Base-by-base conservation (phyloP, 2,113 vertebrate genomes). In the Pristiophorus japonicus region DNA sequence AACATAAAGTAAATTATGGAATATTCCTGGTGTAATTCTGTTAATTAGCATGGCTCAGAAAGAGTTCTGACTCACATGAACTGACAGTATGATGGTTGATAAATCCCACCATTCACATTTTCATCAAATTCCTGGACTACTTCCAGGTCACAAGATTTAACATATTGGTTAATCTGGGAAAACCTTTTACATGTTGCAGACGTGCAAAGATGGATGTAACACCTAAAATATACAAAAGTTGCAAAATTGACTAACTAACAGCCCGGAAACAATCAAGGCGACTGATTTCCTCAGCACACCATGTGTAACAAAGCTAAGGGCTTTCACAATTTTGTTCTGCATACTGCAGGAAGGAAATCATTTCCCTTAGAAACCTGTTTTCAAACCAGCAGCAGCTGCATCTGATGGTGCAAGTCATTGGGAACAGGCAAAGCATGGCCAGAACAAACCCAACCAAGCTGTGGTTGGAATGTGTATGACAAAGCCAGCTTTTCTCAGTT, bases 291-390 rank as follows among this genome's bases (percentile, higher is more conserved):
- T 63, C 34, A 65, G 88, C 59, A 10, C 88, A 92, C 62, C 59
- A 92, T 92, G 16, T 63, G 88, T 92, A 63, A 92, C 88, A 92
- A 92, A 92, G 20, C 8, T 18, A 65, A 63, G 22, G 59, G 62
- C 20, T 92, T 91, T 92, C 65, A 18, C 59, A 63, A 38, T n/a
- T 92, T 92, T 63, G 88, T 92, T 92, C 88, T 92, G 88, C 88
- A 92, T 92, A 63, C 59, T 55, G 62, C 59, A 92, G 59, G 88
- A 63, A 92, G 16, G 88, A 92, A 65, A 92, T 92, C 59, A 92
- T 92, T 92, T 92, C 59, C 59, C 75, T 42, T 3, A 81, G 75
- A 81, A 38, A 81, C 75, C 20, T 42, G n/a, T 38, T 81, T 81
- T 14, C 75, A 81, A 81, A 81, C 42, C 5, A 81, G n/a, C 75